These are phyloP conservation scores for Proales similis DNA, from an alignment of 1,140 invertebrate genomes.

Conservation along the genomic window DNA sequence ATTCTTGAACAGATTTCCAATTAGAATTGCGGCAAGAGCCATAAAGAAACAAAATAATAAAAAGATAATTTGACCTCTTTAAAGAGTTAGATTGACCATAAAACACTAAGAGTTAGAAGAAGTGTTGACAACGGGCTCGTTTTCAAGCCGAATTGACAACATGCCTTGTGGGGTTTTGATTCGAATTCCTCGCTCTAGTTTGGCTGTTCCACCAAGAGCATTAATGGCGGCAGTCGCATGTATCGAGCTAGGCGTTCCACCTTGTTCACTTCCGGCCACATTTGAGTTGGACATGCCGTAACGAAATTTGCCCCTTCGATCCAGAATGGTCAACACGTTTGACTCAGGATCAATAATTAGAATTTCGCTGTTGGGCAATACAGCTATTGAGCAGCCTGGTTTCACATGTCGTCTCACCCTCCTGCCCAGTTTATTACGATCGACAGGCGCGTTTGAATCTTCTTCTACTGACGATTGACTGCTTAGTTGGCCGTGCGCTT, in stretches of 20 bases:
- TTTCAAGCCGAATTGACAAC: slow-evolving; percentile 31
- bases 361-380: slow-evolving; percentile 29
- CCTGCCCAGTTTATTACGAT: slow-evolving; percentile 23
- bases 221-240: background rate
- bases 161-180: slow-evolving; percentile 32
- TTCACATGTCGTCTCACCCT: slow-evolving; percentile 27
- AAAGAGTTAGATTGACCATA: no score
- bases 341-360: slow-evolving; percentile 37
- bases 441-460: slow-evolving; percentile 13
- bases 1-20: no score
- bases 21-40: no score
- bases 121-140: background rate
- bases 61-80: no score
- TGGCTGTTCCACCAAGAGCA: background rate
- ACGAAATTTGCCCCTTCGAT: slow-evolving; percentile 28
- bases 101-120: no score
- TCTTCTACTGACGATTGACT: slow-evolving; percentile 14
- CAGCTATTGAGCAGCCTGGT: slow-evolving; percentile 31
- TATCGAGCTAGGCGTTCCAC: background rate
- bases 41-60: no score
- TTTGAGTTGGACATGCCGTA: slow-evolving; percentile 33
- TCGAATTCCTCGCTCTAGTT: slow-evolving; percentile 5
- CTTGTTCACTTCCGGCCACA: slow-evolving; percentile 18
- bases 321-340: slow-evolving; percentile 27
- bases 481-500: background rate